A percentile compares a stretch with the other conserved stretches of the same genome.
phyloP scores from a whole-genome alignment of 2,888 invertebrate species.

The Trissolcus brochymenae region DNA sequence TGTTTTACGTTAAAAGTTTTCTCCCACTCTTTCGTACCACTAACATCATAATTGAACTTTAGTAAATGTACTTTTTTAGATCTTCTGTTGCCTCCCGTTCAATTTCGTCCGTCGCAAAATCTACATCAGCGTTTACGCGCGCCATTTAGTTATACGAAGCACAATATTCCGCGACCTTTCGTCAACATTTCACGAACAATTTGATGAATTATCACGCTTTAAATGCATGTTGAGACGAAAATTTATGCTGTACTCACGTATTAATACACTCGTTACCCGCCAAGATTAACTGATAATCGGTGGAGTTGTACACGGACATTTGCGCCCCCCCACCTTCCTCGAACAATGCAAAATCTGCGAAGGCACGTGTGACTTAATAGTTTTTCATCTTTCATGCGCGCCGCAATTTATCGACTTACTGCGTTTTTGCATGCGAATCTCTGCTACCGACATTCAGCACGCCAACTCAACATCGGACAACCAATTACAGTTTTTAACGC shows the following conservation, averaged over 20 bases:
- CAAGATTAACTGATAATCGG: slow-evolving; percentile 33
- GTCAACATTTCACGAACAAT: background rate
- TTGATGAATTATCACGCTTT: slow-evolving; percentile 9
- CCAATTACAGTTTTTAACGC: slow-evolving; percentile 62
- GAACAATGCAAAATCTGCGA: slow-evolving; percentile 20
- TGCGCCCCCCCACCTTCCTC: background rate
- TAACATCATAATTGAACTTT: slow-evolving; percentile 35
- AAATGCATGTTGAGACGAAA: slow-evolving; percentile 18
- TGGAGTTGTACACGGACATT: slow-evolving; percentile 11
- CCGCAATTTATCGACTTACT: slow-evolving; percentile 54
- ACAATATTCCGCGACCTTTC: slow-evolving; percentile 7
- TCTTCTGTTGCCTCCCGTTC: background rate
- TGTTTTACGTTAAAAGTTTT: slow-evolving; percentile 44
- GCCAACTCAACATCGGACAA: slow-evolving; percentile 48
- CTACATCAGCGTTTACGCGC: background rate
- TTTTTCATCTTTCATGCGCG: slow-evolving; percentile 51
- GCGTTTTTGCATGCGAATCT: slow-evolving; percentile 58
- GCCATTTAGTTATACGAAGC: background rate
- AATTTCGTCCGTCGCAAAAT: background rate
- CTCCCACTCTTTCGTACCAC: slow-evolving; percentile 19
- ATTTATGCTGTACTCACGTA: slow-evolving; percentile 28
- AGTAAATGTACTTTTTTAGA: slow-evolving; percentile 20
- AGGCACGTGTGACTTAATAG: slow-evolving; percentile 50
- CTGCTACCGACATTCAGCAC: slow-evolving; percentile 48
- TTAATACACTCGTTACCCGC: slow-evolving; percentile 42